Evolutionary conservation across 2,888 invertebrate genomes (phyloP), one percentile per base, ranked within the genome.

Genomic region (Drosophila prostipennis): DNA sequence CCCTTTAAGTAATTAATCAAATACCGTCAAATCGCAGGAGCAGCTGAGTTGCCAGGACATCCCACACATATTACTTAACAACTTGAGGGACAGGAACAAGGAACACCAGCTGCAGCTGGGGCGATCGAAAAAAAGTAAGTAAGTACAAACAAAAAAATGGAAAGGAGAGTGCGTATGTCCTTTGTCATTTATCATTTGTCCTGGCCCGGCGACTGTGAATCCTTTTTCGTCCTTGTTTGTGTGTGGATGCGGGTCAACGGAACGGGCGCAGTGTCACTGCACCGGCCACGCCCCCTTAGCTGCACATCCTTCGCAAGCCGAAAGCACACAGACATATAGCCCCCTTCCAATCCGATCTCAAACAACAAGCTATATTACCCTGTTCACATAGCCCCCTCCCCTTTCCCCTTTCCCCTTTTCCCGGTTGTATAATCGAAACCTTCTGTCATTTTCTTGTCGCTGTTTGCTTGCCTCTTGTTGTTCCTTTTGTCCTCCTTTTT

Each of bases 101-200:
- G n/a, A 42, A 6, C 39, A 40, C 1, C 61, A 61, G 61, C 61
- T 61, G 60, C 29, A 39, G 26, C n/a, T 29, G 29, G 19, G 16
- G 16, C n/a, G 23, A 16, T 14, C 19, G 19, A 16, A 2, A 57
- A 37, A 57, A 57, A 32, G n/a, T n/a, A n/a, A n/a, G n/a, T 39
- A 29, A 10, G 3, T 13, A 14, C 13, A 6, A 23, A 39, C 10
- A 36, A 37, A 16, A 2, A 26, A 26, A 6, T 26, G 39, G 29
- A 40, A 43, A 13, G 36, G 13, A 19, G 49, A 60, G 19, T 84
- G 56, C 37, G 53, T 16, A 16, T 57, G 79, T 79, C 77, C 82
- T 78, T 67, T 77, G 61, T 77, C 81, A 82, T 82, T 84, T 87
- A 85, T 87, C 81, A 82, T 82, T 87, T 85, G 85, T 64, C 81